A percentile compares a stretch with the other conserved stretches of the same genome.
Evolutionary conservation across 2,888 invertebrate species (phyloP).

Genomic region (Eustalomyia histrio): DNA sequence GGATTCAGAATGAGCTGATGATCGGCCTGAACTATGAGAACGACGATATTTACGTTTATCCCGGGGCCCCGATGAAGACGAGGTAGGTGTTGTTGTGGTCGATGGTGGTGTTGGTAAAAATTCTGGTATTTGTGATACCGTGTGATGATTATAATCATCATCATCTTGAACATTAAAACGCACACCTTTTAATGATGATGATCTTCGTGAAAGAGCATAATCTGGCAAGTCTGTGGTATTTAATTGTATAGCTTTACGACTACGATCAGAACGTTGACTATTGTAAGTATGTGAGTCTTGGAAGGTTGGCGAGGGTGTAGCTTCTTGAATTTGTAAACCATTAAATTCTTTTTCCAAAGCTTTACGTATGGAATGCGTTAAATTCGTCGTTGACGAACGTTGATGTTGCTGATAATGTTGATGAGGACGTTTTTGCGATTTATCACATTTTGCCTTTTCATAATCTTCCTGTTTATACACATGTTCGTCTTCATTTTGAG

Average conservation of each 20-base stretch:
- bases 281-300: constrained; percentile 19
- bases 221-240: constrained; percentile 69
- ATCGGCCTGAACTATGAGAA: constrained; percentile 71
- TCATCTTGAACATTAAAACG: constrained; percentile 71
- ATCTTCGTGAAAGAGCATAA: constrained; percentile 70
- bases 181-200: constrained; percentile 74
- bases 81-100: constrained; percentile 68
- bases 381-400: constrained; percentile 68
- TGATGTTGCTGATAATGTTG: constrained; percentile 47
- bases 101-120: constrained; percentile 70
- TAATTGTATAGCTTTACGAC: constrained; percentile 68
- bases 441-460: constrained; percentile 21
- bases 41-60: constrained; percentile 77
- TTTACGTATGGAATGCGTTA: constrained; percentile 68
- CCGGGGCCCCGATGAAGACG: constrained; percentile 72
- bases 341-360: constrained; percentile 70
- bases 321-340: constrained; percentile 72
- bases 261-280: constrained; percentile 31
- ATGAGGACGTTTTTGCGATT: constrained; percentile 25
- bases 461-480: constrained; percentile 67
- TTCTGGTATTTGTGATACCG: constrained; percentile 50
- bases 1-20: constrained; percentile 71
- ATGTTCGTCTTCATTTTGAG: constrained; percentile 72
- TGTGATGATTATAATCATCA: constrained; percentile 33
- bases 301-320: constrained; percentile 66